A percentile compares a stretch with the other conserved stretches of the same genome.
These are phyloP conservation scores for Drosophila watanabei DNA, from an alignment of 1,140 invertebrate genomes.

Conservation along the genomic window DNA sequence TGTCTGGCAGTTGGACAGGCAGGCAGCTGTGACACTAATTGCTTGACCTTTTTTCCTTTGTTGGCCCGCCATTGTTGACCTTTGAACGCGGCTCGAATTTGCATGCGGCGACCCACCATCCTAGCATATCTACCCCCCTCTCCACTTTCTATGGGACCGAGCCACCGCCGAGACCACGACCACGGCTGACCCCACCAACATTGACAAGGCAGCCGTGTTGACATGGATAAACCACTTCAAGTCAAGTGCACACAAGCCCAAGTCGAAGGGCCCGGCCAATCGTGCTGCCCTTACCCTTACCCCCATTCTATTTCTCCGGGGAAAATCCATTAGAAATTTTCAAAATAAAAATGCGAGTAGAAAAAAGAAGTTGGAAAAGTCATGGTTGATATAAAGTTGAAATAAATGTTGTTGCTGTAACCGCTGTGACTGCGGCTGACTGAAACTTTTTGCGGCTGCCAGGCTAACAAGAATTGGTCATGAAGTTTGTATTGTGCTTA, in stretches of 20 bases:
- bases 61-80: constrained; percentile 58
- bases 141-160: neutral
- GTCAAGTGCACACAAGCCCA: constrained; percentile 60
- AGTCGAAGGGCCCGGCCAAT: constrained; percentile 21
- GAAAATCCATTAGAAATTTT: constrained; percentile 56
- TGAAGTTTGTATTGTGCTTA: constrained; percentile 26
- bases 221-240: constrained; percentile 80
- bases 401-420: constrained; percentile 54
- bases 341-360: neutral
- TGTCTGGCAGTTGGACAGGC: constrained; percentile 35
- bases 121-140: neutral
- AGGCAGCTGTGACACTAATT: constrained; percentile 70
- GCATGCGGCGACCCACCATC: constrained; percentile 49
- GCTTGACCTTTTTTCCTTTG: constrained; percentile 69
- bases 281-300: constrained; percentile 1
- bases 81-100: constrained; percentile 67
- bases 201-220: constrained; percentile 62
- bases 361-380: constrained; percentile 29
- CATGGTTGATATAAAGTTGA: constrained; percentile 43
- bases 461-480: constrained; percentile 27
- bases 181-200: constrained; percentile 30
- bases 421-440: constrained; percentile 21
- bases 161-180: constrained; percentile 25
- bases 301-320: constrained; percentile 1
- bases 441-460: constrained; percentile 37